Conservation (phyloP, 1,140 invertebrate genomes). For the Hyles euphorbiae region DNA sequence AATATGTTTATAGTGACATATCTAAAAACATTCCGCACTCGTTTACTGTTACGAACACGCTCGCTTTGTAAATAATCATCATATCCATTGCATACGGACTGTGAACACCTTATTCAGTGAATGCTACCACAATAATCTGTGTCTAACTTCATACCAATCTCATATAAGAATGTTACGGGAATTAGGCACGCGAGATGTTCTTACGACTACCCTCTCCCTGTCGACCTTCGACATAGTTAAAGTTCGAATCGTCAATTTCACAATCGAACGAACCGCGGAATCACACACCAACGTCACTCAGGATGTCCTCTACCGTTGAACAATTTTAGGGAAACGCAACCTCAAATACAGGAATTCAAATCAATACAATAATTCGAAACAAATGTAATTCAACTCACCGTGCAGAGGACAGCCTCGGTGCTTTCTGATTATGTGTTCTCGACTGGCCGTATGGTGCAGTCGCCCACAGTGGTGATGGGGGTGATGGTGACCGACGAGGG, state of each 20-base stretch:
- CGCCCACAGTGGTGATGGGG: conserved; percentile 64
- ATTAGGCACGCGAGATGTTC: conserved; percentile 8
- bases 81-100: neutral
- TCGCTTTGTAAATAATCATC: no score
- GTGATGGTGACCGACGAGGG: conserved; percentile 60
- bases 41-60: no score
- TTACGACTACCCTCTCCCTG: conserved; percentile 2
- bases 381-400: conserved; percentile 8
- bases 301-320: no score
- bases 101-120: conserved; percentile 15
- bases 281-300: no score
- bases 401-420: conserved; percentile 27
- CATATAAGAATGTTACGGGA: conserved; percentile 7
- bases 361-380: no score
- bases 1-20: neutral
- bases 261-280: no score
- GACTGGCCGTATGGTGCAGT: conserved; percentile 68
- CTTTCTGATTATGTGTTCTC: conserved; percentile 56
- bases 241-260: no score
- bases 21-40: neutral
- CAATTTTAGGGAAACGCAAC: no score
- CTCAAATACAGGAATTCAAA: no score
- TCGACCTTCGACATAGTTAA: neutral
- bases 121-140: conserved; percentile 61
- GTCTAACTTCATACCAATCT: conserved; percentile 25